Percentiles rank a stretch among this genome's conserved stretches.
phyloP scores from a whole-genome alignment of 2,113 vertebrate genomes.

The Daubentonia madagascariensis region DNA sequence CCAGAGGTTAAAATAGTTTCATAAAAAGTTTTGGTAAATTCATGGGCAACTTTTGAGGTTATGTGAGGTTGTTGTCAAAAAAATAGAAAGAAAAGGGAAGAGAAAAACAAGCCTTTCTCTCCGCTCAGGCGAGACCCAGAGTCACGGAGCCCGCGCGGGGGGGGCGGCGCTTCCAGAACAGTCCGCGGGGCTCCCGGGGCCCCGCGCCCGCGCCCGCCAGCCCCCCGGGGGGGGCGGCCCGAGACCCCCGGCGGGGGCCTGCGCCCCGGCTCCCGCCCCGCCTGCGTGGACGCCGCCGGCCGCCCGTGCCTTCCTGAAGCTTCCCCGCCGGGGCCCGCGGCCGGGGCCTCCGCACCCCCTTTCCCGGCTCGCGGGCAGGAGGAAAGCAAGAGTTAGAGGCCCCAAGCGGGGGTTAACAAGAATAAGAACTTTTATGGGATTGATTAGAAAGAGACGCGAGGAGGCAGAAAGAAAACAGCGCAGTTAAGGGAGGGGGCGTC shows the following conservation, averaged over 20 bases:
- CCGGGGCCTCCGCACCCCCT: too few relatives aligned
- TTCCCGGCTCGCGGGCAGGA: not conserved
- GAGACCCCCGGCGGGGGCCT: not conserved
- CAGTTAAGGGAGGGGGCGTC: constrained; percentile 63
- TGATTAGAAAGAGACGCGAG: not conserved
- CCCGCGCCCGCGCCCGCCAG: too few relatives aligned
- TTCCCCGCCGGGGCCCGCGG: not conserved
- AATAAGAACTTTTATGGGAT: not conserved
- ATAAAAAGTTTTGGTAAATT: constrained; percentile 76
- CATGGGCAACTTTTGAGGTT: constrained; percentile 76
- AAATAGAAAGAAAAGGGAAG: constrained; percentile 1
- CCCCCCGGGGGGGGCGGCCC: not conserved
- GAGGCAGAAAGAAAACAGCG: not conserved
- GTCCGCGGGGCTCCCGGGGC: too few relatives aligned
- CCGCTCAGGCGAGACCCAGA: constrained; percentile 22
- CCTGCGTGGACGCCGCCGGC: not conserved
- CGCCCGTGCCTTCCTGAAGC: not conserved
- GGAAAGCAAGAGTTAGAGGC: not conserved
- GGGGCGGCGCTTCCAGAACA: constrained; percentile 21
- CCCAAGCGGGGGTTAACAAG: not conserved
- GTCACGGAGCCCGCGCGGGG: not conserved
- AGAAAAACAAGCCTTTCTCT: constrained; percentile 13
- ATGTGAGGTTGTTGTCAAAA: constrained; percentile 66
- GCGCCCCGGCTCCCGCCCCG: not conserved
- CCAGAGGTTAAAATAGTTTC: constrained; percentile 73